These are phyloP conservation scores for Zosterops pallidus DNA, from an alignment of 2,113 vertebrate genomes.

Conservation along the genomic window DNA sequence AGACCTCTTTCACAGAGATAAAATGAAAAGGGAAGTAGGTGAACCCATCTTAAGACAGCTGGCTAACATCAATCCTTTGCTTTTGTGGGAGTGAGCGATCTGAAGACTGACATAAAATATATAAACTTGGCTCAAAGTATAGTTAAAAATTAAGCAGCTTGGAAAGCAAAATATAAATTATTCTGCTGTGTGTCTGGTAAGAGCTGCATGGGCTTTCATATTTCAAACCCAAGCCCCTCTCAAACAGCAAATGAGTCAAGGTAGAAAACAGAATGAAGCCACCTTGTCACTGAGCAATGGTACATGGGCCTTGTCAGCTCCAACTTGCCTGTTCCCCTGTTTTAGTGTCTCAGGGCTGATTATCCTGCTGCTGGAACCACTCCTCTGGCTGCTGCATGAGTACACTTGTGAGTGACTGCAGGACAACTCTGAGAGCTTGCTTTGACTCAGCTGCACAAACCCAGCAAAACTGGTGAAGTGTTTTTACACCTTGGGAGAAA, in stretches of 20 bases:
- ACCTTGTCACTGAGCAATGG: background rate
- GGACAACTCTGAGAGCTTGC: background rate
- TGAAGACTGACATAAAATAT: conserved; percentile 13
- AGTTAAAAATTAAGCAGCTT: conserved; percentile 46
- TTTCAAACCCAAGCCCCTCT: background rate
- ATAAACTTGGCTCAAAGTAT: background rate
- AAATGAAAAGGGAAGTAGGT: background rate
- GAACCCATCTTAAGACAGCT: background rate
- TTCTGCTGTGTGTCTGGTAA: background rate
- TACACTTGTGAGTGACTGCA: background rate
- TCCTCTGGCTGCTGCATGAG: background rate
- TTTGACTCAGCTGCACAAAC: background rate
- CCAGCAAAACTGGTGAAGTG: background rate
- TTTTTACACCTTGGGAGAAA: background rate
- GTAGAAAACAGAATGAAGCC: background rate
- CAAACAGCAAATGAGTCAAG: background rate
- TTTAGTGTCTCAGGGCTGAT: background rate
- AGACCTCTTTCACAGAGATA: background rate
- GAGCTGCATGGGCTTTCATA: background rate
- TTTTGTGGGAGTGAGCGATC: background rate
- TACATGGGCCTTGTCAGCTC: background rate
- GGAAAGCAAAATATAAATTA: conserved; percentile 38
- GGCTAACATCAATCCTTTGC: background rate
- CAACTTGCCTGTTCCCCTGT: background rate
- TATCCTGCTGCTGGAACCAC: background rate